phyloP scores from a whole-genome alignment of 2,113 vertebrate species.

The Ictalurus punctatus region DNA sequence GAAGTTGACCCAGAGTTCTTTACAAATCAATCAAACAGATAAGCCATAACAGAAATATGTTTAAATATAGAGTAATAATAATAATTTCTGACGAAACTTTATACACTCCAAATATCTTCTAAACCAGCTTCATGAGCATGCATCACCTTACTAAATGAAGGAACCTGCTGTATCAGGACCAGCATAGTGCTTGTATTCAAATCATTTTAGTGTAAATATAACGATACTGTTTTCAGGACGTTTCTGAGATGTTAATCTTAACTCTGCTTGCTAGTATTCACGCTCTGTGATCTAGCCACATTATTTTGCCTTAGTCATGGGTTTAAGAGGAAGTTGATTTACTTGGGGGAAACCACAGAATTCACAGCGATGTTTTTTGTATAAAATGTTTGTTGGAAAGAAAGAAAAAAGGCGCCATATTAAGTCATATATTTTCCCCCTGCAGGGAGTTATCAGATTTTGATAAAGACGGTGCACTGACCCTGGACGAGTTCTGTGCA shows the following conservation, averaged over 20 bases:
- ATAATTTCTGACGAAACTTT: background rate
- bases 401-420: background rate
- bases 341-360: background rate
- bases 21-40: no score
- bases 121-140: background rate
- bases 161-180: background rate
- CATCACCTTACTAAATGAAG: background rate
- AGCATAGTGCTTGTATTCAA: background rate
- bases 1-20: no score
- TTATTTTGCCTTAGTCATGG: slow-evolving; percentile 8
- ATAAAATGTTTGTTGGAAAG: background rate
- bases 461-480: slow-evolving; percentile 97
- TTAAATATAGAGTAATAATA: no score
- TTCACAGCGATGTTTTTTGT: background rate
- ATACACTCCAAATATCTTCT: background rate
- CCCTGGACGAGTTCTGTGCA: slow-evolving; percentile 97
- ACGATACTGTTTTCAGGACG: background rate
- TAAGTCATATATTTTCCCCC: background rate
- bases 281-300: background rate
- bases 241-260: background rate
- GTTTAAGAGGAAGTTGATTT: slow-evolving; percentile 29
- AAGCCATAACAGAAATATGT: no score
- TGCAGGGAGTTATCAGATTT: slow-evolving; percentile 97
- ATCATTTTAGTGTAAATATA: background rate
- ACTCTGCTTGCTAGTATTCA: background rate